Conservation (phyloP, 2,113 vertebrate genomes). For the Cinclus mexicanus region DNA sequence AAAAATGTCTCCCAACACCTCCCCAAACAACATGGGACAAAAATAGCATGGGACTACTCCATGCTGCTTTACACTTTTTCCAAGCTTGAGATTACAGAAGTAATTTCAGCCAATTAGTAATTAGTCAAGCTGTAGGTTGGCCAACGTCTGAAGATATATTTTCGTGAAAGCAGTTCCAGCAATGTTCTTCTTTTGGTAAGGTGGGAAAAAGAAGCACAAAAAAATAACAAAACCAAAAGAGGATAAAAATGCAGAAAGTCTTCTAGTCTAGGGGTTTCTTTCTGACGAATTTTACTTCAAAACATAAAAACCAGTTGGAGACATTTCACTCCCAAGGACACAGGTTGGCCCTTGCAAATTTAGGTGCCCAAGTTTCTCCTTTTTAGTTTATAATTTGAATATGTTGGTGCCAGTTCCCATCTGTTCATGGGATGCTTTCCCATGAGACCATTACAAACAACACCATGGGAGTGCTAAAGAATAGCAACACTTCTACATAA, state of each 20-base stretch:
- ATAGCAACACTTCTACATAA: background rate
- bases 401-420: background rate
- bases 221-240: background rate
- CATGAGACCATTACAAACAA: background rate
- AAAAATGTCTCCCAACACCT: constrained; percentile 57
- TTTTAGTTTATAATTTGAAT: background rate
- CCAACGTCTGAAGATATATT: background rate
- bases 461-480: fast-evolving
- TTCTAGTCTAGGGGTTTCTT: background rate
- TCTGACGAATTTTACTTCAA: background rate
- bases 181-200: background rate
- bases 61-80: constrained; percentile 16
- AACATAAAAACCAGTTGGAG: background rate
- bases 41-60: constrained; percentile 53
- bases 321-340: background rate
- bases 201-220: background rate
- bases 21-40: constrained; percentile 35
- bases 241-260: background rate
- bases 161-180: background rate
- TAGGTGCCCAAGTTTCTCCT: background rate
- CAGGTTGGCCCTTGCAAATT: background rate
- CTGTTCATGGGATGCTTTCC: background rate
- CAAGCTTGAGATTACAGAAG: constrained; percentile 38
- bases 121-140: background rate
- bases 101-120: background rate